Evolutionary conservation across 2,888 invertebrate species (phyloP), one percentile per base, ranked within the genome.

Genomic region (Mechanitis mazaeus): DNA sequence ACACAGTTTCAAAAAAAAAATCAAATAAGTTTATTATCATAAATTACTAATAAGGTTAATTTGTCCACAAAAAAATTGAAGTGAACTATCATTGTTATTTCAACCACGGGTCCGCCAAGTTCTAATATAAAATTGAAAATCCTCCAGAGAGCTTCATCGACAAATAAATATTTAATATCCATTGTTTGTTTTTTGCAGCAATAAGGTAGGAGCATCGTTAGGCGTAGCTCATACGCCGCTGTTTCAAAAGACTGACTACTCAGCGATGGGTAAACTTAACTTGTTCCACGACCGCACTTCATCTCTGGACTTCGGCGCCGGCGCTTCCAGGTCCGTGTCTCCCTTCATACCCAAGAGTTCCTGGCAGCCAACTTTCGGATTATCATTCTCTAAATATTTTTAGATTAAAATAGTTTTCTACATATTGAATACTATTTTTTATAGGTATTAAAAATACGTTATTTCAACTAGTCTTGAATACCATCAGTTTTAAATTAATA

Each of bases 201-300:
- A 79, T 64, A 78, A 73, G 66, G 7, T 76, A 1, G 76, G 75
- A 2, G 76, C 69, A 0, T 73, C 78, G 0, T 64, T 79, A 0
- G 72, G 75, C 20, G 61, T 69, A 47, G 57, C 77, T 0, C 75
- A 75, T 55, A 78, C 76, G 0, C 72, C 72, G 45, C 65, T 73
- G 2, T 67, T 78, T 54, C 69, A 75, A 54, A 72, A 71, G 61
- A 76, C 74, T 0, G 75, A 79, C 61, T 68, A 72, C 60, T 76
- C 74, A 1, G 74, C 77, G 3, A 72, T 75, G 72, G 75, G 75
- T 1, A 76, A 75, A 54, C 58, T 77, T 11, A 79, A 80, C 62
- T 68, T 80, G 45, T 76, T 73, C 67, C 71, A 64, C n/a, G 68
- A 69, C 33, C 72, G 70, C 0, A 62, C 69, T 2, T 74, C 75